These are phyloP conservation scores for Carterocephalus palaemon DNA, from an alignment of 2,888 invertebrate genomes.

Conservation along the genomic window DNA sequence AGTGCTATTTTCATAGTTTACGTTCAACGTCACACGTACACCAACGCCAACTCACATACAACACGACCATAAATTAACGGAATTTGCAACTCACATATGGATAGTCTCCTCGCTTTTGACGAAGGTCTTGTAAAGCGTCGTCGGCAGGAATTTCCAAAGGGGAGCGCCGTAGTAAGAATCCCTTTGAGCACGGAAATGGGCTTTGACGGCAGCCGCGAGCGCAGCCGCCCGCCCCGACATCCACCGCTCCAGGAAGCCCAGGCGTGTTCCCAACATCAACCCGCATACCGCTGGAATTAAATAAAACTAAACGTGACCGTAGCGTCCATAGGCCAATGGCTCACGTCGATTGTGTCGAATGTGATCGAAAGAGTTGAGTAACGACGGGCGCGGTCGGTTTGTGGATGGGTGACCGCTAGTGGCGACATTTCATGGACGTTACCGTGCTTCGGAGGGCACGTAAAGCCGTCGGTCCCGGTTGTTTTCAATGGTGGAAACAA, in stretches of 20 bases:
- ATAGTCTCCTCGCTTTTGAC: conserved; percentile 87
- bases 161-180: conserved; percentile 91
- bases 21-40: not conserved
- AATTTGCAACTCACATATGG: conserved; percentile 81
- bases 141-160: conserved; percentile 88
- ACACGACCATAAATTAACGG: conserved; percentile 1
- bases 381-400: no score
- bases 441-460: no score
- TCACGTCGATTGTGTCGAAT: no score
- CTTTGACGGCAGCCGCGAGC: conserved; percentile 85
- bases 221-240: conserved; percentile 80
- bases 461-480: no score
- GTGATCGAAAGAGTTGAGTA: no score
- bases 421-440: no score
- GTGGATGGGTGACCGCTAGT: no score
- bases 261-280: conserved; percentile 86
- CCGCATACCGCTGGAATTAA: conserved; percentile 83
- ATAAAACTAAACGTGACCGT: no score
- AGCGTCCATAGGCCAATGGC: no score
- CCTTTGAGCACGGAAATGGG: conserved; percentile 86
- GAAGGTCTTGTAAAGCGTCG: conserved; percentile 84
- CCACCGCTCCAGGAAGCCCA: conserved; percentile 84
- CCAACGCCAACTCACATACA: not conserved
- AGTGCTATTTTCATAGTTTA: not conserved
- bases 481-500: no score